phyloP scores from a whole-genome alignment of 2,113 vertebrate species.

The Amblyopsis rosae region DNA sequence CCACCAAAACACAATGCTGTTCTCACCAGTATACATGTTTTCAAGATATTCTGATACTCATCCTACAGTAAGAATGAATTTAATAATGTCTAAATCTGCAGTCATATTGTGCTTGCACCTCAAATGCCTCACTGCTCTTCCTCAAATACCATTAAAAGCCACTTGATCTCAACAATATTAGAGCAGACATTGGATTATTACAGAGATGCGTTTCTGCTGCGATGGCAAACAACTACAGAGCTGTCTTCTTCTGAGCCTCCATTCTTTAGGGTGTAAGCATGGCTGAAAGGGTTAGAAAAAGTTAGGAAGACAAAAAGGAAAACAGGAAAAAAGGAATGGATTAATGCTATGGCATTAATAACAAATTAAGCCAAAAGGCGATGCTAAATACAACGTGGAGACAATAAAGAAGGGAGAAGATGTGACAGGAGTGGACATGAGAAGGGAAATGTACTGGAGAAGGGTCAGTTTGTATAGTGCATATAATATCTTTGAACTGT shows the following conservation, averaged over 20 bases:
- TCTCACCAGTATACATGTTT: slow-evolving; percentile 36
- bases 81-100: slow-evolving; percentile 51
- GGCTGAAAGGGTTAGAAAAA: slow-evolving; percentile 17
- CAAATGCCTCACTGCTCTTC: slow-evolving; percentile 25
- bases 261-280: slow-evolving; percentile 1
- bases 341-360: background rate
- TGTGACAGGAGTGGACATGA: slow-evolving; percentile 11
- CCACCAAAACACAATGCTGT: slow-evolving; percentile 35
- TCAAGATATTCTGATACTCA: slow-evolving; percentile 27
- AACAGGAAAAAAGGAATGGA: background rate
- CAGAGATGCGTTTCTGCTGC: slow-evolving; percentile 18
- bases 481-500: slow-evolving; percentile 45
- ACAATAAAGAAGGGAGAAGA: slow-evolving; percentile 26
- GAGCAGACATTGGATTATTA: slow-evolving; percentile 30
- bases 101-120: slow-evolving; percentile 33
- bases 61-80: slow-evolving; percentile 36
- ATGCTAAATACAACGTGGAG: slow-evolving; percentile 11
- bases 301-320: slow-evolving; percentile 7
- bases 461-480: slow-evolving; percentile 27
- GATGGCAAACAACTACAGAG: slow-evolving; percentile 51
- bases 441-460: slow-evolving; percentile 10
- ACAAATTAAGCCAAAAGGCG: background rate
- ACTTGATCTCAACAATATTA: slow-evolving; percentile 27
- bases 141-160: slow-evolving; percentile 36
- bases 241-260: slow-evolving; percentile 33